Evolutionary conservation across 2,113 vertebrate genomes (phyloP), one percentile per base, ranked within the genome.

Genomic region (Perca schrenkii): DNA sequence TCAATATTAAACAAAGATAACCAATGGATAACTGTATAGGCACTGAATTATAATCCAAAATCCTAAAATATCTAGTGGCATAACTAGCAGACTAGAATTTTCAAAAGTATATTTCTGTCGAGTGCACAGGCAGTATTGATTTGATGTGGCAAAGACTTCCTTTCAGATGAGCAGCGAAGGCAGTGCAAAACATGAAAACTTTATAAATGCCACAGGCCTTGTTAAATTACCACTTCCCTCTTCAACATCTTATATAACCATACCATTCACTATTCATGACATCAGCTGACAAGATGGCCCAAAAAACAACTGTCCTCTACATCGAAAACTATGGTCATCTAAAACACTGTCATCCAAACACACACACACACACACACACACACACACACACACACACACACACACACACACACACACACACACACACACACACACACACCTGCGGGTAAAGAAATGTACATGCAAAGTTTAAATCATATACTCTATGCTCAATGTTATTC

Each of bases 161-260:
- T 46, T 36, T 85, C 15, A 66, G 61, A 75, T 85, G 52, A 63
- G 66, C 65, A 77, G 86, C 63, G 0, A 12, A 60, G n/a, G 76
- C 46, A 31, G 61, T 1, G 74, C 54, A 72, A 71, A 84, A 82
- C 72, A 87, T 87, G 61, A 86, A 85, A 86, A 85, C 80, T 88
- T 88, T 79, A 88, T 76, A 74, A 88, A 89, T 56, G 74, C 84
- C 83, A 84, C 68, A 75, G 74, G 80, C 68, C 78, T 77, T 1
- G 56, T 85, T 87, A 80, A 86, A 87, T 84, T 67, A 85, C 77
- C 70, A 83, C 82, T 79, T 85, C 86, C 54, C 65, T 49, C 74
- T 68, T 83, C 61, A 17, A 54, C 78, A 77, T 75, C 49, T 89
- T 86, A 80, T 50, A 85, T 72, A 89, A 84, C 31, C 22, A 43